These are phyloP conservation scores for Scomber colias DNA, from an alignment of 2,113 vertebrate genomes.

Conservation along the genomic window DNA sequence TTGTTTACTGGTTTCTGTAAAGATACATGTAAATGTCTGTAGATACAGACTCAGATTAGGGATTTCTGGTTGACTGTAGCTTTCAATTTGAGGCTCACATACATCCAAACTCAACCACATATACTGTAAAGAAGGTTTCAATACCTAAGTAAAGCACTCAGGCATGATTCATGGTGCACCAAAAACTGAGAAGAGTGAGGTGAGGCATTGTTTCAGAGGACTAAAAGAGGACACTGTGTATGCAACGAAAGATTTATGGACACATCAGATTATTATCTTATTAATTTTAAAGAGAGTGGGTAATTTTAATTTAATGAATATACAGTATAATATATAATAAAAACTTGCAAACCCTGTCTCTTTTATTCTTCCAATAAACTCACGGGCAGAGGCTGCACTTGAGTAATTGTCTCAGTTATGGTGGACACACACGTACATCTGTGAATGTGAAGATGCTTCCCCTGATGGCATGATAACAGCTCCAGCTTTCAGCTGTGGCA, in stretches of 20 bases:
- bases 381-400: background rate
- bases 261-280: too few relatives aligned
- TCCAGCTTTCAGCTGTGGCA: constrained; percentile 2
- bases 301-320: too few relatives aligned
- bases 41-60: background rate
- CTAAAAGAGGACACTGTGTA: background rate
- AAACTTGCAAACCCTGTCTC: background rate
- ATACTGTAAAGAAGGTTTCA: constrained; percentile 17
- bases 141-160: background rate
- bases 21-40: background rate
- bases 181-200: constrained; percentile 35
- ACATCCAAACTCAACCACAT: constrained; percentile 27
- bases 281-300: too few relatives aligned
- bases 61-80: background rate
- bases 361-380: background rate
- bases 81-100: background rate
- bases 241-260: background rate
- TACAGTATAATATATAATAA: background rate
- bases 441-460: background rate
- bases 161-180: background rate
- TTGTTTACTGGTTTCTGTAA: background rate
- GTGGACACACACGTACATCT: background rate
- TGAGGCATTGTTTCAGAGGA: constrained; percentile 23
- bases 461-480: constrained; percentile 8
- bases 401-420: constrained; percentile 7